phyloP scores from a whole-genome alignment of 1,140 invertebrate genomes.

The Papilio xuthus region DNA sequence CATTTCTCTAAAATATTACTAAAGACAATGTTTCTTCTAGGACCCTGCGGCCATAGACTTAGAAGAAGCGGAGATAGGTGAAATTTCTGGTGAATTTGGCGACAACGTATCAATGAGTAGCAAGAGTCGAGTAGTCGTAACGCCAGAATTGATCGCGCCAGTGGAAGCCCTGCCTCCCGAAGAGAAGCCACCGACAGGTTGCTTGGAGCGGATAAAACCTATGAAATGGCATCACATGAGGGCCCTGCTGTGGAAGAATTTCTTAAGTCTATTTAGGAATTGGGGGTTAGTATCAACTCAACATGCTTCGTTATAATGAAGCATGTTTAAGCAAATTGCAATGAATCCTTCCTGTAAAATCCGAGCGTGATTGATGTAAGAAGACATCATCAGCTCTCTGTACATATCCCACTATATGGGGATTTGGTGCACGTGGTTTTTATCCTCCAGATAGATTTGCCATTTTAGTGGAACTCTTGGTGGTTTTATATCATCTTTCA shows the following conservation, averaged over 20 bases:
- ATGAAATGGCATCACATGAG: constrained; percentile 88
- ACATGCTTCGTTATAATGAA: neutral
- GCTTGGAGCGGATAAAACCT: constrained; percentile 84
- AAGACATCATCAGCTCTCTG: no score
- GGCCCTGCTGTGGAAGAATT: constrained; percentile 95
- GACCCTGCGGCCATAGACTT: constrained; percentile 84
- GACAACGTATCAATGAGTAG: constrained; percentile 90
- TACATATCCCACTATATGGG: no score
- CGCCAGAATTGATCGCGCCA: constrained; percentile 64
- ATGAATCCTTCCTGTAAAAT: no score
- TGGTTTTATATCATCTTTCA: no score
- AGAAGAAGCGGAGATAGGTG: constrained; percentile 85
- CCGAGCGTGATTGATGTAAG: no score
- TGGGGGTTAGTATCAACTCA: constrained; percentile 85
- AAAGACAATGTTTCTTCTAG: constrained; percentile 50
- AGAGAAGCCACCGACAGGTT: constrained; percentile 78
- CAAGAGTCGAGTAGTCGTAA: constrained; percentile 83
- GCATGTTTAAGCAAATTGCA: no score
- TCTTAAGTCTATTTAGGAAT: constrained; percentile 94
- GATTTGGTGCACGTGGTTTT: no score
- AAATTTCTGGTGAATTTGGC: constrained; percentile 93
- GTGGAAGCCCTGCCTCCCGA: constrained; percentile 84
- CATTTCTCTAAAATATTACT: no score
- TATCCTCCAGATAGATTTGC: no score
- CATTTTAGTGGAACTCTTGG: no score